Conservation (phyloP, 2,797 vertebrate genomes). For the Tauraco hartlaubi region DNA sequence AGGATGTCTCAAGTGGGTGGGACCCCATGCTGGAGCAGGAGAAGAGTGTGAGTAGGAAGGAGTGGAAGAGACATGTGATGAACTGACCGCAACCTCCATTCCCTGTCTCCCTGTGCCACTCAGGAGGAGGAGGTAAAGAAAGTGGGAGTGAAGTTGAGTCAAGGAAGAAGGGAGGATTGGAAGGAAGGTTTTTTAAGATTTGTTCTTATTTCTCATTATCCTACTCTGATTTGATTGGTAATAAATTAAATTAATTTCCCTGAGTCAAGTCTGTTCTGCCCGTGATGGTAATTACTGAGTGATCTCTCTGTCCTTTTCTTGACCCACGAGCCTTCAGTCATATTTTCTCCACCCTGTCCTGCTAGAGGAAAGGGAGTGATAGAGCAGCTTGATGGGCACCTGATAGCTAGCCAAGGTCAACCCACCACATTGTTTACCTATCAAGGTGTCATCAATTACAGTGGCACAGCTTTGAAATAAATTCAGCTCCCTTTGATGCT, state of each 20-base stretch:
- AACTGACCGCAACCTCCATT: neutral
- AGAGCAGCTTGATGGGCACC: neutral
- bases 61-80: neutral
- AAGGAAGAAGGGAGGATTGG: neutral
- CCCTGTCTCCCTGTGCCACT: neutral
- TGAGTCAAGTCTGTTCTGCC: neutral
- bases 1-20: too few relatives aligned
- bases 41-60: neutral
- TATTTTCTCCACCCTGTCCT: neutral
- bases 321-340: rapidly evolving
- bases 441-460: neutral
- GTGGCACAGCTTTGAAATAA: neutral
- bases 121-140: neutral
- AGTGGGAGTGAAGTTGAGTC: neutral
- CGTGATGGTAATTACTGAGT: neutral
- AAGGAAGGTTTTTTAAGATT: neutral
- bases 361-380: neutral
- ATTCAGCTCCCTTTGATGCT: neutral
- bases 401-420: neutral
- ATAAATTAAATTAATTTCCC: neutral
- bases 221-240: neutral
- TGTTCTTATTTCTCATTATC: neutral
- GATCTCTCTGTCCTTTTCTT: neutral
- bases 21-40: too few relatives aligned
- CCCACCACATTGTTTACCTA: neutral